Evolutionary conservation across 1,140 invertebrate genomes (phyloP), one percentile per base, ranked within the genome.

Genomic region (Lepidostoma basale): DNA sequence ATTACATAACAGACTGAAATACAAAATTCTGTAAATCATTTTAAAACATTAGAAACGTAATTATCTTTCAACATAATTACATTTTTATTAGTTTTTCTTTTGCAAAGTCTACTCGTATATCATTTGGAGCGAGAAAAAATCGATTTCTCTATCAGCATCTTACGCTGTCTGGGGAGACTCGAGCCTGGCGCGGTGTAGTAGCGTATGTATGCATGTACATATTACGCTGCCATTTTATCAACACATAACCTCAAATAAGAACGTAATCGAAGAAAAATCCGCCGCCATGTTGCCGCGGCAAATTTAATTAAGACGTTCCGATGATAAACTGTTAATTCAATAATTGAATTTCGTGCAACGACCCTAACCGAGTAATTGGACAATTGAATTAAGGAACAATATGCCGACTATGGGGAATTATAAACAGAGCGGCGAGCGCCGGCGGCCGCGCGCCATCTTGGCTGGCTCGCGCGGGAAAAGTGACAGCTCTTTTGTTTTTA

Each of bases 311-410:
- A 69, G 71, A 69, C 69, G 2, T 45, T 14, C 36, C 47, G 28
- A 68, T 62, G 64, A 72, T 69, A 69, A 68, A 69, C 70, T 73
- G 67, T 69, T 73, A 73, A 73, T 73, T 73, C 64, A 67, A 72
- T 72, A 72, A 72, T 72, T 72, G 56, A 72, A 73, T 73, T 73
- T 73, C 59, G 71, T 58, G 56, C 71, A 73, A 62, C 71, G 71
- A 69, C 67, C 71, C 56, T 42, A 36, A 59, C 56, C 45, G 20
- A 63, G 60, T 73, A 73, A 73, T 73, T 73, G 71, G 71, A 73
- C 71, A 73, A 73, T 73, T 73, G 58, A 73, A 73, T 73, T 73
- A 73, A 63, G 71, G 71, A 62, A 44, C 60, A 67, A 68, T 65
- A 72, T 72, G 70, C 66, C 70, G 56, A 23, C 56, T 42, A 60